phyloP scores from a whole-genome alignment of 2,888 invertebrate genomes.

The Pediacus dermestoides region DNA sequence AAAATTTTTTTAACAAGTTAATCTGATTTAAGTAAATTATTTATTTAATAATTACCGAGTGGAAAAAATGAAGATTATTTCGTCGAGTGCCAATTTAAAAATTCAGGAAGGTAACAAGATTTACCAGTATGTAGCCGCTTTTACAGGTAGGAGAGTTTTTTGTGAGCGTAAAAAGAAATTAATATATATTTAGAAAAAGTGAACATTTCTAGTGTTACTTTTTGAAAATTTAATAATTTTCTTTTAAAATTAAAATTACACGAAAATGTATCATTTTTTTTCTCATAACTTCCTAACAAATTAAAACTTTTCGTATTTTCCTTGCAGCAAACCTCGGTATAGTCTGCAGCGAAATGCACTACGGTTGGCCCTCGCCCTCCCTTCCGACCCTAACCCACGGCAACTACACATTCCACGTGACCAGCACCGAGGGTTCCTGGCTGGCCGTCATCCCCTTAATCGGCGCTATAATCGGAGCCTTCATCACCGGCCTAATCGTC shows the following conservation, averaged over 20 bases:
- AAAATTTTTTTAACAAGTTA: background rate
- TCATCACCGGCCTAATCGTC: slow-evolving; percentile 61
- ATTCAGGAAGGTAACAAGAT: slow-evolving; percentile 17
- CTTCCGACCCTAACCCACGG: slow-evolving; percentile 52
- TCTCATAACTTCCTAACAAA: background rate
- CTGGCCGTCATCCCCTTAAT: slow-evolving; percentile 63
- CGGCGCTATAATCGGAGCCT: slow-evolving; percentile 60
- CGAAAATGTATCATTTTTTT: too few relatives aligned
- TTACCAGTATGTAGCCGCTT: slow-evolving; percentile 32
- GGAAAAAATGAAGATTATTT: background rate
- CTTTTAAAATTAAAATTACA: too few relatives aligned
- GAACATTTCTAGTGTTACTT: too few relatives aligned
- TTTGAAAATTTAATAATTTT: too few relatives aligned
- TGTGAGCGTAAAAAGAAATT: too few relatives aligned
- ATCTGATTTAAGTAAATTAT: too few relatives aligned
- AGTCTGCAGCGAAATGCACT: slow-evolving; percentile 45
- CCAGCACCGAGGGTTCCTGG: slow-evolving; percentile 57
- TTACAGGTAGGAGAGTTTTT: slow-evolving; percentile 30
- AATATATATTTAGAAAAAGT: too few relatives aligned
- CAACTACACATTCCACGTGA: slow-evolving; percentile 53
- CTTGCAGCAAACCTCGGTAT: slow-evolving; percentile 42
- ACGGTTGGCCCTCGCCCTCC: slow-evolving; percentile 61
- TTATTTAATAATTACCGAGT: too few relatives aligned
- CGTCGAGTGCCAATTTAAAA: background rate
- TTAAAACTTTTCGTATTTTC: background rate